Evolutionary conservation across 2,888 invertebrate genomes (phyloP), one percentile per base, ranked within the genome.

Genomic region (Augochlorella aurata): DNA sequence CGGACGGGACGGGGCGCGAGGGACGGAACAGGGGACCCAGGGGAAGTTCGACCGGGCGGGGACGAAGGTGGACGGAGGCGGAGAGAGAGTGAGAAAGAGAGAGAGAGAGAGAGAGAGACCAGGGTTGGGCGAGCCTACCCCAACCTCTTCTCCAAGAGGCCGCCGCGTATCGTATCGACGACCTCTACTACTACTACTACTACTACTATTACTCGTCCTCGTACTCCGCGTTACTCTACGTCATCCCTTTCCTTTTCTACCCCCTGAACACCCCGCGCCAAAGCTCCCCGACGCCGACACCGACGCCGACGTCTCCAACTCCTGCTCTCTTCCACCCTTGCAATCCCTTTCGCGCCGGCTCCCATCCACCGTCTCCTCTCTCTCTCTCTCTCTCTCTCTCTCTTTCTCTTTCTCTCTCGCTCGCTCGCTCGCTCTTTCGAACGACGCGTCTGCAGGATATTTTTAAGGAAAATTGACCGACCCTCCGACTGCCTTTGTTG

Each of bases 121-220:
- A 81, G 71, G 79, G 79, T 78, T 85, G 89, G 90, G 89, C 90
- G 91, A 92, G 92, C 93, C 93, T 93, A 93, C 93, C 93, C 93
- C 93, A 93, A 93, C 93, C 93, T 93, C 92, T 89, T 93, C 92
- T 88, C 89, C 78, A 78, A 85, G 87, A 88, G 87, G 84, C 80
- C 84, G 83, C 88, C 87, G 89, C 89, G 90, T 90, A 89, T 91
- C 90, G 92, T 93, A 92, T 93, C 93, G 93, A 92, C 93, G 92
- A 92, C 91, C 92, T 91, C 92, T 85, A 85, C 83, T 88, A 85
- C 83, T 88, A 88, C 88, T 83, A 87, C 85, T 85, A 88, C 88
- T 85, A 87, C 83, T 85, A 88, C 87, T 83, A 82, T 81, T 85
- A 85, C 87, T 84, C 81, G 82, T 85, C 0, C 16, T 49, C 79